Conservation (phyloP, 2,113 vertebrate genomes). For the Numida meleagris region DNA sequence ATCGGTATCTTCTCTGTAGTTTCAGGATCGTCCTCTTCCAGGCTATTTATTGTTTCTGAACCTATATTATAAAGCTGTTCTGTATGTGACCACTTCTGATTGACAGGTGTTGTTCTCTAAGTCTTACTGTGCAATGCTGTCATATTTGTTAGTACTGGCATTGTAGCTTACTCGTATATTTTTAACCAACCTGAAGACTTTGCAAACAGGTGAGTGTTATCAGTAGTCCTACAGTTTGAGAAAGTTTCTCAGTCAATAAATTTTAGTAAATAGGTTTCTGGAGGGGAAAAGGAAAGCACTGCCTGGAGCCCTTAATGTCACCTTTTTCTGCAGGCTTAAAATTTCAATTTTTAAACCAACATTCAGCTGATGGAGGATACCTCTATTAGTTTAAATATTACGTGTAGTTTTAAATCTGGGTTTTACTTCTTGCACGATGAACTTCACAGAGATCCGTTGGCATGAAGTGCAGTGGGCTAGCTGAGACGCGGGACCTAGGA, state of each 20-base stretch:
- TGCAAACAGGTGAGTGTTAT: background rate
- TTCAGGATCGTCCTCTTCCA: background rate
- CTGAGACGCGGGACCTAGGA: fast-evolving
- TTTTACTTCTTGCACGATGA: background rate
- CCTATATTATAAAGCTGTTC: background rate
- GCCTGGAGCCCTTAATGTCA: fast-evolving
- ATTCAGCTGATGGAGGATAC: background rate
- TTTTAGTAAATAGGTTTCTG: fast-evolving
- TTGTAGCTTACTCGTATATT: fast-evolving
- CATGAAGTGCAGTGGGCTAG: background rate
- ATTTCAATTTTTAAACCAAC: background rate
- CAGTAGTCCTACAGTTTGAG: background rate
- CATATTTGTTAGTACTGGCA: fast-evolving
- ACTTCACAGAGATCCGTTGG: background rate
- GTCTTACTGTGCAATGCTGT: fast-evolving
- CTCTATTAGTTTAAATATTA: fast-evolving
- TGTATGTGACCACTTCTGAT: background rate
- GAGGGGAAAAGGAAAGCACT: fast-evolving
- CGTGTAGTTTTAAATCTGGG: fast-evolving
- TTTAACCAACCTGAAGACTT: background rate
- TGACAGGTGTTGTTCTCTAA: no score
- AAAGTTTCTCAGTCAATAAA: background rate
- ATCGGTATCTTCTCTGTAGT: background rate
- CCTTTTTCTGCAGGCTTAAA: background rate
- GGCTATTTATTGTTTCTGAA: background rate